Base-by-base conservation (phyloP, 2,888 invertebrate species). In the Romanomermis culicivorax region DNA sequence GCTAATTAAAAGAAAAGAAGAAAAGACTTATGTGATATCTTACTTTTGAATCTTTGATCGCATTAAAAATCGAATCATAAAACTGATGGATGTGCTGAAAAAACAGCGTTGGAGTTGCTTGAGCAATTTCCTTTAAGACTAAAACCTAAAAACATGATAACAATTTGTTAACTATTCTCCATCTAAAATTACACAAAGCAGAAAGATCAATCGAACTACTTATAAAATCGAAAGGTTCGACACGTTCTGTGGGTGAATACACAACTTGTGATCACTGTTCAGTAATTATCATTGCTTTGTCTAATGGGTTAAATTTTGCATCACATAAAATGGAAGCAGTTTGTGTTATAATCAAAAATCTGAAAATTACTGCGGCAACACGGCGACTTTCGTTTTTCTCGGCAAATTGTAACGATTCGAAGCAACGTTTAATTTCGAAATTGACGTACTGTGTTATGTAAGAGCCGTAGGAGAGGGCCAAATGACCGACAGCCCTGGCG, bases 101-200 rank as follows among this genome's bases (percentile, higher is more conserved):
- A 71, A 97, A 97, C 69, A 91, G 89, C 7, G 93, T 93, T 0
- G 93, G 93, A 76, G 91, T 86, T 11, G 85, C 85, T 30, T 86
- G 80, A 2, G 95, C 95, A 51, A 97, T 73, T 73, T 97, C 95
- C 64, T 86, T 80, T 14, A 93, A 72, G 20, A 95, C 80, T 51
- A 95, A 75, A 1, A 91, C 77, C 70, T 70, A 63, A 2, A 59
- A 57, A 49, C 36, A 17, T n/a, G n/a, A n/a, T n/a, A n/a, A n/a
- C n/a, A n/a, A n/a, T n/a, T 36, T 36, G 17, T 17, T 11, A 36
- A 36, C 11, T 36, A 14, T 14, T 11, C 11, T 36, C 36, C 11
- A 36, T 36, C 36, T 14, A 17, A 17, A 36, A 36, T 11, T 36
- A 14, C 11, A n/a, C n/a, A n/a, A n/a, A n/a, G n/a, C n/a, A n/a